phyloP scores from a whole-genome alignment of 2,888 invertebrate genomes.

The Chrysomela aeneicollis region DNA sequence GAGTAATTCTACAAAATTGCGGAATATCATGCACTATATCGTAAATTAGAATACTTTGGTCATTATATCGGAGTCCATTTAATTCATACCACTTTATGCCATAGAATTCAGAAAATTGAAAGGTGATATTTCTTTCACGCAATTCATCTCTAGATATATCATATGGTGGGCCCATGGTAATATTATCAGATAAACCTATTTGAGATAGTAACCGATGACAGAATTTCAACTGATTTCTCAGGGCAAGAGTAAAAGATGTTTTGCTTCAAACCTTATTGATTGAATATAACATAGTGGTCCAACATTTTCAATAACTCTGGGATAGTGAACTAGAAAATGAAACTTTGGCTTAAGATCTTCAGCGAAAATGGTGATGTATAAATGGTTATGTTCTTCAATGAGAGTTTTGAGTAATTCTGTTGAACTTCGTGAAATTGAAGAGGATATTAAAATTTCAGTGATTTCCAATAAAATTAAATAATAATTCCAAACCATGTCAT shows the following conservation, averaged over 20 bases:
- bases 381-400: background rate
- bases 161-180: background rate
- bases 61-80: background rate
- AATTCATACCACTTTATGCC: background rate
- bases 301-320: background rate
- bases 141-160: background rate
- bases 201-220: background rate
- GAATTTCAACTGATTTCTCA: background rate
- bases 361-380: background rate
- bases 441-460: slow-evolving; percentile 9
- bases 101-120: background rate
- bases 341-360: background rate
- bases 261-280: slow-evolving; percentile 12
- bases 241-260: background rate
- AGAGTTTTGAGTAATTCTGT: background rate
- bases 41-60: too few species aligned
- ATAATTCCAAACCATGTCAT: slow-evolving; percentile 3
- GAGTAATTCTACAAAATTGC: too few species aligned
- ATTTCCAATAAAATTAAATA: slow-evolving; percentile 3
- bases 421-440: too few species aligned
- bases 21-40: too few species aligned
- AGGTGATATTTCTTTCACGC: background rate
- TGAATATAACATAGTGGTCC: background rate
- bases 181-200: background rate
- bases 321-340: background rate